Conservation (phyloP, 2,888 invertebrate genomes). For the Osmoderma eremita region DNA sequence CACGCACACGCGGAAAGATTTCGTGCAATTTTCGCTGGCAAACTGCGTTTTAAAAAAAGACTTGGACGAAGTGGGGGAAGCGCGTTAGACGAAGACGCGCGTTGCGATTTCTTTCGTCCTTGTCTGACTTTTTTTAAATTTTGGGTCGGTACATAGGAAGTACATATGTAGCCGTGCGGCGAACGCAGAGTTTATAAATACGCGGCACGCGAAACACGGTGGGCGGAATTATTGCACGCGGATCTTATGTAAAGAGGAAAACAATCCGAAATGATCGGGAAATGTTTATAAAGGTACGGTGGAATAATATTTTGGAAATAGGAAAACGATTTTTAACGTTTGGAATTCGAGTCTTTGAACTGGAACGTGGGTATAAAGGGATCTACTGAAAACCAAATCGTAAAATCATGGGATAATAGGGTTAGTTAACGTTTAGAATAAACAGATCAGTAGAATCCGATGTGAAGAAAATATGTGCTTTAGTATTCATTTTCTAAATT, state of each 20-base stretch:
- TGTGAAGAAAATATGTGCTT: no score
- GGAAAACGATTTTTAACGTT: neutral
- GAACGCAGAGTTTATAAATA: slow-evolving; percentile 21
- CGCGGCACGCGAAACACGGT: slow-evolving; percentile 15
- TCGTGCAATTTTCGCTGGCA: slow-evolving; percentile 30
- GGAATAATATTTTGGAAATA: slow-evolving; percentile 11
- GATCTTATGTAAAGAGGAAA: slow-evolving; percentile 15
- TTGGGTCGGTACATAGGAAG: slow-evolving; percentile 33
- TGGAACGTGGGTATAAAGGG: neutral
- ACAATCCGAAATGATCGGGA: slow-evolving; percentile 1
- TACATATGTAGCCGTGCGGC: slow-evolving; percentile 7
- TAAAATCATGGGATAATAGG: neutral
- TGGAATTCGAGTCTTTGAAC: slow-evolving; percentile 18
- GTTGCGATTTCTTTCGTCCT: neutral
- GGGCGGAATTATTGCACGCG: slow-evolving; percentile 18
- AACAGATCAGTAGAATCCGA: neutral
- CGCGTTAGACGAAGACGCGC: neutral
- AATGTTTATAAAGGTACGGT: neutral
- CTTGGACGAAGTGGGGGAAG: neutral
- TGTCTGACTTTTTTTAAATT: slow-evolving; percentile 15
- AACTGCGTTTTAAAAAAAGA: slow-evolving; percentile 35
- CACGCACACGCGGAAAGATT: neutral
- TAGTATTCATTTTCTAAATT: no score
- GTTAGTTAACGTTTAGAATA: neutral
- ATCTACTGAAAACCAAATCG: neutral